Evolutionary conservation across 2,113 vertebrate species (phyloP).

Genomic region (Poicephalus gulielmi): DNA sequence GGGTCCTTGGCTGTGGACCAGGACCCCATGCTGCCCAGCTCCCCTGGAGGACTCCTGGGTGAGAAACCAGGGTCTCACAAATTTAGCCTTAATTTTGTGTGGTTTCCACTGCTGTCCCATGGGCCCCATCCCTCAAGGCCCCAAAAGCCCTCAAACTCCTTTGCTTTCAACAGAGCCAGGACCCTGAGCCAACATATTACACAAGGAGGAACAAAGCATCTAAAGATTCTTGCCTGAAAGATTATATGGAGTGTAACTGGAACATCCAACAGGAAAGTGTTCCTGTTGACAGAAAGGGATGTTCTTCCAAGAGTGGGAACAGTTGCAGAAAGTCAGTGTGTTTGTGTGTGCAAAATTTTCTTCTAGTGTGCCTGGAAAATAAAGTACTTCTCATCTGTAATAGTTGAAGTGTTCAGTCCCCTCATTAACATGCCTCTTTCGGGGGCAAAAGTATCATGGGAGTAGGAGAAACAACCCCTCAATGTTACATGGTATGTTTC

Average conservation of each 20-base stretch:
- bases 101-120: background rate
- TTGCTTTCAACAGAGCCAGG: background rate
- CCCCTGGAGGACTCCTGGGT: background rate
- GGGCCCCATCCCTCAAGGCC: background rate
- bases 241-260: background rate
- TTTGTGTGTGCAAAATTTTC: background rate
- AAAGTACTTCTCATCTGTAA: background rate
- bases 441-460: background rate
- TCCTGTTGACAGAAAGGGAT: background rate
- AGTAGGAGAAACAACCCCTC: background rate
- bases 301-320: constrained; percentile 1
- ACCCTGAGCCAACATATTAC: background rate
- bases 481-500: background rate
- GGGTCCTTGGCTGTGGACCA: background rate
- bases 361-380: background rate
- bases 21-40: background rate
- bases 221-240: background rate
- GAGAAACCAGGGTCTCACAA: background rate
- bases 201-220: background rate
- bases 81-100: background rate
- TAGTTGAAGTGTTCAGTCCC: background rate
- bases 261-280: background rate
- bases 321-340: background rate
- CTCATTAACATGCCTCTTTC: background rate
- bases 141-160: background rate